Base-by-base conservation (phyloP, 2,888 invertebrate genomes). In the Eugnorisma glareosa region DNA sequence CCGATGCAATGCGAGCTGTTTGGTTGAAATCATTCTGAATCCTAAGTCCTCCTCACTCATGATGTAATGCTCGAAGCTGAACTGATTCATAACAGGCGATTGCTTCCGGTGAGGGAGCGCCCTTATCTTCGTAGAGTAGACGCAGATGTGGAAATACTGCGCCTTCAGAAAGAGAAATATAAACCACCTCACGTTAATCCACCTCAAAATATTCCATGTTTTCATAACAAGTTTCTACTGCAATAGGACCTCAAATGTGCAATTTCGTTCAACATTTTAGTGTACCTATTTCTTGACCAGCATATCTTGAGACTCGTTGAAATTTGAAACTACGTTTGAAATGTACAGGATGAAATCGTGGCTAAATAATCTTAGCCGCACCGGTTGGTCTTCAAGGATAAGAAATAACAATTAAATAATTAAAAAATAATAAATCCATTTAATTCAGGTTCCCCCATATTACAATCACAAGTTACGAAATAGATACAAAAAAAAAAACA, bases 221-320 rank as follows among this genome's bases (percentile, higher is more conserved):
- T 80, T 73, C 37, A 73, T 73, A 81, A 73, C 35, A 76, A 67
- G 67, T 71, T 69, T 31, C 18, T 59, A 45, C 2, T 28, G 40
- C 51, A 59, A 64, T 74, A 79, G 64, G 73, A 68, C 63, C 70
- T 37, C 43, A 71, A 84, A 74, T 63, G 51, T 84, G 67, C 80
- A 73, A 71, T 82, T 79, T 59, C 43, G 31, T 79, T 61, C 21
- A 73, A 31, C 6, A 73, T 83, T 79, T 69, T 48, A 83, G 66
- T 61, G 45, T 66, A 61, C 35, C 40, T 59, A 18, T 54, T 5
- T 4, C 40, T 18, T 18, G 18, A 64, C 64, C 28, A 64, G 18
- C n/a, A 18, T 28, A 18, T 28, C 18, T 64, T 40, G 40, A 64
- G 18, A n/a, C 64, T 40, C 15, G 18, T 40, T 40, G 10, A 28